Base-by-base conservation (phyloP, 2,888 invertebrate species). In the Andrena camellia region DNA sequence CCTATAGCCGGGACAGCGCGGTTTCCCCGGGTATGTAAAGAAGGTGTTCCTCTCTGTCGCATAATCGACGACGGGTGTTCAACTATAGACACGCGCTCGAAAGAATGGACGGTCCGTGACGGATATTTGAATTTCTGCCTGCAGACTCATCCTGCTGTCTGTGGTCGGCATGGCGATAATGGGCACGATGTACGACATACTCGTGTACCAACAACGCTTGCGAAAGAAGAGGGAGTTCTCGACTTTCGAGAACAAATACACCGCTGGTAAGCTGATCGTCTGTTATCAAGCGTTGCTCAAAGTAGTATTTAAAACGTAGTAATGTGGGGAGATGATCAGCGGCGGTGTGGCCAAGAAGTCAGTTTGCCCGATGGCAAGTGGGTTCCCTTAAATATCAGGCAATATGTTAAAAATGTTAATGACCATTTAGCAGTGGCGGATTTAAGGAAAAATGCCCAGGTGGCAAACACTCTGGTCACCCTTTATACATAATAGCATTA, bases 171-270 rank as follows among this genome's bases (percentile, higher is more conserved):
- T 94, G 23, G 89, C 93, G 80, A 64, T 93, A 13, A 68, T 91
- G 1, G 93, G 93, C n/a, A 94, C 94, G 0, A 42, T 80, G n/a
- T 94, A 94, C 82, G 94, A 94, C 60, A 13, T 93, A 0, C 23
- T 90, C 3, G 70, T 94, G 17, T 60, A 90, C 71, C 91, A 90
- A 74, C 92, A 90, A 68, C 84, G 85, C 10, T 57, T 79, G 26
- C 74, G 7, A 59, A 70, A 67, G 42, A 77, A 67, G 0, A 81
- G 78, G 10, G 84, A 86, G 54, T 8, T 35, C 6, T 64, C 69
- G 1, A 20, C 73, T 31, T 79, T 35, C 35, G 86, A 84, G 26
- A 91, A 90, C 71, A 89, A 90, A 71, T 90, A 86, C 54, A 72
- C 81, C 3, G 26, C 77, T 29, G 33, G 83, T 87, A 62, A 83